Conservation (phyloP, 1,140 invertebrate genomes). For the Plectrocnemia conspersa region DNA sequence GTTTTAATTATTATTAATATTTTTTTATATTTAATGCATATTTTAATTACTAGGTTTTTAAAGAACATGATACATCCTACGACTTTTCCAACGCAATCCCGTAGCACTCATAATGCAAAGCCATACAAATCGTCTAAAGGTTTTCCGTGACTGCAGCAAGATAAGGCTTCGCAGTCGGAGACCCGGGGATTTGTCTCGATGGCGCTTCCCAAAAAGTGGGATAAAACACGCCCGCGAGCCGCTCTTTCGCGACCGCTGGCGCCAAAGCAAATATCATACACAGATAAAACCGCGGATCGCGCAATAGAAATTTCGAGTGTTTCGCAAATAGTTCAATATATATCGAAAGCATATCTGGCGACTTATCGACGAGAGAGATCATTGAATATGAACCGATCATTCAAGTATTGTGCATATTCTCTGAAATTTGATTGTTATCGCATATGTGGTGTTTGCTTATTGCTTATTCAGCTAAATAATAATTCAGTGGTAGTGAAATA, state of each 20-base stretch:
- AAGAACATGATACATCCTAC: too few relatives aligned
- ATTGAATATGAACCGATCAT: neutral
- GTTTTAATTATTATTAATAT: too few relatives aligned
- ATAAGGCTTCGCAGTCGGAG: neutral
- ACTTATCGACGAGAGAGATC: conserved; percentile 8
- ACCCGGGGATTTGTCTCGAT: conserved; percentile 7
- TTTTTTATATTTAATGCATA: too few relatives aligned
- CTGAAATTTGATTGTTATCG: too few relatives aligned
- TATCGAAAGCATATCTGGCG: neutral
- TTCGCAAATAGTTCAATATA: conserved; percentile 7
- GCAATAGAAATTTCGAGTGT: conserved; percentile 1
- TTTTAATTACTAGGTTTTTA: too few relatives aligned
- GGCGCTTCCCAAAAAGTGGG: neutral
- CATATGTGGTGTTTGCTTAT: too few relatives aligned
- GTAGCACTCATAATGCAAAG: conserved; percentile 7
- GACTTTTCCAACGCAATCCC: too few relatives aligned
- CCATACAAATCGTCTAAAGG: neutral
- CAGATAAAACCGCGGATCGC: neutral
- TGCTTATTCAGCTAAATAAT: too few relatives aligned
- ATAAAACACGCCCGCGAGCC: neutral
- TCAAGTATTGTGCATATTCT: too few relatives aligned
- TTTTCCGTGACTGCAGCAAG: conserved; percentile 1
- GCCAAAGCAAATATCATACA: neutral
- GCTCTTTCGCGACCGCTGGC: neutral
- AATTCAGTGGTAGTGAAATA: too few relatives aligned